Evolutionary conservation across 2,797 vertebrate species (phyloP), one percentile per base, ranked within the genome.

Genomic region (Myotis vivesi): DNA sequence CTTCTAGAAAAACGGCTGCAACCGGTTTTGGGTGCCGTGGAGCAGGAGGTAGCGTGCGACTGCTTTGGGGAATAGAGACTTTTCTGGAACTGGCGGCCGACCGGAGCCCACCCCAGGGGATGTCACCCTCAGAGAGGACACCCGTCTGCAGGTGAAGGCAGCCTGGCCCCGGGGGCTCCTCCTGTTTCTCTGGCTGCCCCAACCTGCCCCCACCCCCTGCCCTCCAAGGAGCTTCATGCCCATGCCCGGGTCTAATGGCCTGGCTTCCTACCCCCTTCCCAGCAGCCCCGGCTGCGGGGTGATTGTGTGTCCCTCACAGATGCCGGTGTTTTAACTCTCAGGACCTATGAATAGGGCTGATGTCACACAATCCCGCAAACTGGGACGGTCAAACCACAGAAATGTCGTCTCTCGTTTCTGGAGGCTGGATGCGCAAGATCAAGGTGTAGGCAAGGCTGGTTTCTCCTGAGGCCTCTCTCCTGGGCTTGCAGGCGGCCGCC

Each of bases 91-190:
- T 4, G 44, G 66, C 3, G 6, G 41, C 8, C 73, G 46, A 44
- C 19, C 28, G 1, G 16, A 44, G n/a, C 25, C 33, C 8, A 10
- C 0, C 1, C 19, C 25, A 0, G 0, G 15, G 3, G 64, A 41
- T 19, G 8, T n/a, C n/a, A 0, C 3, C 4, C 41, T 69, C 73
- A 69, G 22, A 33, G 20, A 13, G 69, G 7, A 13, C 3, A 23
- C 2, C 33, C 3, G 9, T 1, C 36, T 8, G 6, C 44, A 30
- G 4, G 17, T 6, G 55, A 9, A 33, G 51, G 77, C 22, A 64
- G 49, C 41, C 49, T 71, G 38, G 64, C 62, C 62, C 41, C 83
- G 19, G 30, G 20, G 30, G 7, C 10, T 8, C 17, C 16, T 44
- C 46, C 81, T 33, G 80, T 17, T 8, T 68, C 62, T 46, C 36